Percentiles rank a stretch among this genome's conserved stretches.
phyloP scores from a whole-genome alignment of 2,888 invertebrate species.

The Neocrepidodera transversa region DNA sequence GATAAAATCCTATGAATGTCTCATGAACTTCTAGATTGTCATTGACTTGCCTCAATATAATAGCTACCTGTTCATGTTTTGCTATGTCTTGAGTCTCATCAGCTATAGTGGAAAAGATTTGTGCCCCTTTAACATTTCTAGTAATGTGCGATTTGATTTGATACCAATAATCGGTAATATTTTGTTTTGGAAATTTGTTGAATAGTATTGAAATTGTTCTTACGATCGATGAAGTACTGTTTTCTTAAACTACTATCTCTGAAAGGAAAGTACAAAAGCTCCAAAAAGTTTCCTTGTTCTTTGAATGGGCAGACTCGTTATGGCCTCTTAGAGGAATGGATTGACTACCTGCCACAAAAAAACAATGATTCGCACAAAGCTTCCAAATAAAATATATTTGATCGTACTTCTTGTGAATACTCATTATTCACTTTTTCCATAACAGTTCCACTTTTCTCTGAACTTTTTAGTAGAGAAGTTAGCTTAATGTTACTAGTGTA shows the following conservation, averaged over 20 bases:
- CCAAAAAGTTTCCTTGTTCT: neutral
- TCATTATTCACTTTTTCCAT: neutral
- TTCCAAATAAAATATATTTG: neutral
- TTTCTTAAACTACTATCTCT: slow-evolving; percentile 1
- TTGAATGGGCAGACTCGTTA: neutral
- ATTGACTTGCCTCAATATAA: slow-evolving; percentile 3
- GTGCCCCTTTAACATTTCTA: neutral
- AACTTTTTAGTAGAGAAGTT: no score
- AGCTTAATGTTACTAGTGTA: no score
- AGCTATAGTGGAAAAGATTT: neutral
- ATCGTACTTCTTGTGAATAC: slow-evolving; percentile 1
- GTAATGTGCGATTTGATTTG: neutral
- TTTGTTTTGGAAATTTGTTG: slow-evolving; percentile 4
- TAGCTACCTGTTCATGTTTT: no score
- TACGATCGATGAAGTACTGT: neutral
- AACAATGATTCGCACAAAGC: slow-evolving; percentile 6
- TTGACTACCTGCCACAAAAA: slow-evolving; percentile 2
- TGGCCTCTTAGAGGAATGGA: neutral
- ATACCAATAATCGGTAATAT: neutral
- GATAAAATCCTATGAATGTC: slow-evolving; percentile 7
- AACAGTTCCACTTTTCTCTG: no score
- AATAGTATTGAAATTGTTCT: neutral
- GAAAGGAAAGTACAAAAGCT: no score
- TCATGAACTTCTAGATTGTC: slow-evolving; percentile 2
- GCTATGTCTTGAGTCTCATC: neutral